These are phyloP conservation scores for Drosophila atripex DNA, from an alignment of 2,888 invertebrate species.

Conservation along the genomic window DNA sequence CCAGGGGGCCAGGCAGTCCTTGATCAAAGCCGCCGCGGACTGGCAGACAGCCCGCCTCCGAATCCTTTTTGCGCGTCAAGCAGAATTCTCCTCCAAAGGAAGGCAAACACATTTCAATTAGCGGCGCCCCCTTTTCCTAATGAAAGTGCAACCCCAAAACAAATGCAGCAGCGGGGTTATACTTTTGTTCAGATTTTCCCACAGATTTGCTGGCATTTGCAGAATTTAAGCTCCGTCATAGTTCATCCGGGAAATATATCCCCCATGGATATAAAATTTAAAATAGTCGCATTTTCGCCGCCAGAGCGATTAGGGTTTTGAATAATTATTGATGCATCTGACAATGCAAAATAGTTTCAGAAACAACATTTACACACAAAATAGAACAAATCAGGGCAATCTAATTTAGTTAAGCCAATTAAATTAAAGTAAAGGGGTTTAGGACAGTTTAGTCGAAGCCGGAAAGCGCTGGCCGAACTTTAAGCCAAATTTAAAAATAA, in stretches of 20 bases:
- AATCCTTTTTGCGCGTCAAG: slow-evolving; percentile 26
- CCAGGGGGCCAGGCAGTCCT: neutral
- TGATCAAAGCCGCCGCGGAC: slow-evolving; percentile 21
- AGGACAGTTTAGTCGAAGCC: neutral
- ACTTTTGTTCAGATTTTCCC: neutral
- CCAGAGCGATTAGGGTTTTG: neutral
- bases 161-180: slow-evolving; percentile 8
- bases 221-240: slow-evolving; percentile 21
- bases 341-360: neutral
- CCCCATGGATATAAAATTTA: neutral
- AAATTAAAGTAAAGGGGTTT: neutral
- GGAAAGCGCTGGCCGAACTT: neutral
- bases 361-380: neutral
- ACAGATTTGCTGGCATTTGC: slow-evolving; percentile 31
- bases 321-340: slow-evolving; percentile 3
- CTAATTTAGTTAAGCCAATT: neutral
- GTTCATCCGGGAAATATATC: neutral
- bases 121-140: slow-evolving; percentile 20
- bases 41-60: slow-evolving; percentile 15
- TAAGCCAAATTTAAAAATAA: slow-evolving; percentile 12
- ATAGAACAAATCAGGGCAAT: neutral
- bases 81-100: slow-evolving; percentile 21
- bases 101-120: slow-evolving; percentile 60
- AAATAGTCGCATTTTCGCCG: too few species aligned
- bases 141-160: slow-evolving; percentile 25